Conservation (phyloP, 1,140 invertebrate genomes). For the Calliopsis andreniformis region DNA sequence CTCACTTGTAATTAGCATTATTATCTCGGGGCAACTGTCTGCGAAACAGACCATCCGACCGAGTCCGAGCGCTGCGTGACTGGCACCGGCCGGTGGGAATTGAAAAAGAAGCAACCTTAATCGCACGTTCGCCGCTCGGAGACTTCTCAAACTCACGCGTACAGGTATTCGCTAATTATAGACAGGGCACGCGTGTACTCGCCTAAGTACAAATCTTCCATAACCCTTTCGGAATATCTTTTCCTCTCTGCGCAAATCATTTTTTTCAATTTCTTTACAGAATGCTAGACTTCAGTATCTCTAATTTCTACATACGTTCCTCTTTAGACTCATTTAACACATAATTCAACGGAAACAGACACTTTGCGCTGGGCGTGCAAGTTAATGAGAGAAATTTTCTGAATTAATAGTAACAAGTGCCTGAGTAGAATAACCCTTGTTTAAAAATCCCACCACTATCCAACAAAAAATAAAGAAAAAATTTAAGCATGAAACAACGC, state of each 20-base stretch:
- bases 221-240: no score
- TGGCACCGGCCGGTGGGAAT: conserved; percentile 55
- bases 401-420: not conserved
- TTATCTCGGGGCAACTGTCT: conserved; percentile 64
- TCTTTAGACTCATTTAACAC: no score
- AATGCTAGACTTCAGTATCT: no score
- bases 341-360: no score
- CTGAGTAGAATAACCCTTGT: not conserved
- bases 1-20: conserved; percentile 71
- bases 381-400: conserved; percentile 30
- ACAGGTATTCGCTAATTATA: conserved; percentile 45
- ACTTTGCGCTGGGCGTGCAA: not conserved
- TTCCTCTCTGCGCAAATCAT: no score
- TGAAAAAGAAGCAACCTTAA: conserved; percentile 54
- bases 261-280: no score
- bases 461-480: no score
- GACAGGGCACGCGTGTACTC: not conserved
- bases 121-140: conserved; percentile 49
- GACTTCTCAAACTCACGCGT: conserved; percentile 33
- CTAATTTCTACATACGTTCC: no score
- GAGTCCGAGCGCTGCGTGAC: conserved; percentile 66
- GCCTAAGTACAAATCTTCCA: not conserved
- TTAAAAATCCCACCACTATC: no score
- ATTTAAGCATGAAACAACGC: no score
- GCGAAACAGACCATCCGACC: conserved; percentile 30